A percentile compares a stretch with the other conserved stretches of the same genome.
These are phyloP conservation scores for Periplaneta americana DNA, from an alignment of 1,140 invertebrate species.

Conservation along the genomic window DNA sequence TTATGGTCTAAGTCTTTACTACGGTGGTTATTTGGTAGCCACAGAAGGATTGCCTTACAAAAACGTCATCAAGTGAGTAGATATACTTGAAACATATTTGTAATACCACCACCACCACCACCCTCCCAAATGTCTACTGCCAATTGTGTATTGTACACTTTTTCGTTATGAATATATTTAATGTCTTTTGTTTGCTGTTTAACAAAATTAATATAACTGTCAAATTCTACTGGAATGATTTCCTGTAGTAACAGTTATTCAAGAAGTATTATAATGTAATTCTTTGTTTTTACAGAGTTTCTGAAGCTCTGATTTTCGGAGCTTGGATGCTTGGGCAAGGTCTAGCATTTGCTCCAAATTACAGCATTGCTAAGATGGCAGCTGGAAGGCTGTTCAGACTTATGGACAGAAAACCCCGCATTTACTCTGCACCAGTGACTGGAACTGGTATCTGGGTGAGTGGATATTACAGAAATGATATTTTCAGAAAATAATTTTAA, in stretches of 20 bases:
- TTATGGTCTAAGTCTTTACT: constrained; percentile 73
- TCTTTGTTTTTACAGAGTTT: constrained; percentile 54
- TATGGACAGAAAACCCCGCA: constrained; percentile 50
- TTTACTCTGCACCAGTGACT: constrained; percentile 24
- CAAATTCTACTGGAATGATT: too few species aligned
- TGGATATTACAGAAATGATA: too few species aligned
- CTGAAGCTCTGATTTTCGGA: constrained; percentile 80
- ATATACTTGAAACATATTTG: too few species aligned
- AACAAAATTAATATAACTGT: too few species aligned
- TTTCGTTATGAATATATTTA: too few species aligned
- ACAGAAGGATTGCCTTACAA: constrained; percentile 57
- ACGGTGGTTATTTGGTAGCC: constrained; percentile 73
- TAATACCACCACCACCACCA: too few species aligned
- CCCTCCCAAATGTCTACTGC: too few species aligned
- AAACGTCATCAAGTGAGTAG: constrained; percentile 74
- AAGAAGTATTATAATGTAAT: too few species aligned
- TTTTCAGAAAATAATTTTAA: too few species aligned
- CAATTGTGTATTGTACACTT: too few species aligned
- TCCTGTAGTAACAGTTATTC: too few species aligned
- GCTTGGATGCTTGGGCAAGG: constrained; percentile 84
- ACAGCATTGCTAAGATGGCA: constrained; percentile 75
- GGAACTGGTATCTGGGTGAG: neutral
- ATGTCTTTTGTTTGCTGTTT: too few species aligned
- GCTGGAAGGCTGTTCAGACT: constrained; percentile 66
- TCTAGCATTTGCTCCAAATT: constrained; percentile 80